Evolutionary conservation across 2,113 vertebrate species (phyloP), one percentile per base, ranked within the genome.

Genomic region (Pycnonotus jocosus): DNA sequence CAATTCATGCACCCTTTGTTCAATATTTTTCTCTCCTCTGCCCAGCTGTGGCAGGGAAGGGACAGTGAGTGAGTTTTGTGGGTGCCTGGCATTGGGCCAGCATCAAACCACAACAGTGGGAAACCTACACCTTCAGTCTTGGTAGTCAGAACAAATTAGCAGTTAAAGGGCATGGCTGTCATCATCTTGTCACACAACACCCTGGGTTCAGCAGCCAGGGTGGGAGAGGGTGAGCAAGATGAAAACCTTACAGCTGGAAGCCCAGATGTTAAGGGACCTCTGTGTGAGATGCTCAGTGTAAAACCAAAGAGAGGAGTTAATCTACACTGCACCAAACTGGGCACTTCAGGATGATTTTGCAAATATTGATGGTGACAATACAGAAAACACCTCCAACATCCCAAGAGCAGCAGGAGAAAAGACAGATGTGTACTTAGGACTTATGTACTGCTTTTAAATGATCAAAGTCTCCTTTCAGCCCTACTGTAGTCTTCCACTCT

Each of bases 181-280:
- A 0, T 94, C 93, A 83, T 95, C 89, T 71, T 72, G 40, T 95
- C 93, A 86, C 50, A 48, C 89, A 95, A 40, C 73, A 91, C 53
- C 20, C 42, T 64, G 60, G 76, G 93, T 82, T 82, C 92, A 81
- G 93, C 81, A 97, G 92, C 50, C 44, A 58, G 80, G 0, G 2
- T 8, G 58, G 77, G 87, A 85, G 58, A 71, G 70, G 44, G 89
- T 70, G 84, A 95, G 74, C 7, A 12, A 88, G 76, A 65, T 42
- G 57, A 65, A 91, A 95, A 30, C 45, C 74, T 95, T 79, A 27
- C 97, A 96, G 89, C 97, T 98, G 96, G 79, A 96, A 94, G 86
- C 58, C 97, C 98, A 98, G 98, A 98, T 97, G 97, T 97, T 98
- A 56, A 96, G 98, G 96, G 97, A 97, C 81, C 79, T 96, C 27